A percentile compares a stretch with the other conserved stretches of the same genome.
Evolutionary conservation across 2,113 vertebrate genomes (phyloP).

Genomic region (Sphyrna mokarran): DNA sequence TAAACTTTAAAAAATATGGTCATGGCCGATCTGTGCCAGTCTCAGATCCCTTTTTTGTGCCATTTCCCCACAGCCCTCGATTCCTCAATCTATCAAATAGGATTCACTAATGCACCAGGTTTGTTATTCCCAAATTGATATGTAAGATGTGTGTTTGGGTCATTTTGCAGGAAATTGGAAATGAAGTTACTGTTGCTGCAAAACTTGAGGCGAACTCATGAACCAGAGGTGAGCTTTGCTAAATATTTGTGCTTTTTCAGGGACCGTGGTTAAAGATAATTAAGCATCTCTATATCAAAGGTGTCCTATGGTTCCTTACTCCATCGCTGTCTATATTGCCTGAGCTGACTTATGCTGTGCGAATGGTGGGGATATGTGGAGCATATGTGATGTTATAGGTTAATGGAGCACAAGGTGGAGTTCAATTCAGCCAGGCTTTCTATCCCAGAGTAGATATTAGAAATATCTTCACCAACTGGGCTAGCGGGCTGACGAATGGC

Average conservation of each 20-base stretch:
- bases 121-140: neutral
- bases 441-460: too few relatives aligned
- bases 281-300: neutral
- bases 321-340: neutral
- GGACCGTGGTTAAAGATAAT: neutral
- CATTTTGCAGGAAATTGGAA: conserved; percentile 17
- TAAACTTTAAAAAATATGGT: too few relatives aligned
- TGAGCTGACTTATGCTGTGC: neutral
- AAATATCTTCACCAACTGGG: too few relatives aligned
- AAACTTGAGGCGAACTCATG: conserved; percentile 2
- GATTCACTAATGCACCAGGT: conserved; percentile 2
- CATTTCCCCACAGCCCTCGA: too few relatives aligned
- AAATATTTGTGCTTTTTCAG: neutral
- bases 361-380: neutral
- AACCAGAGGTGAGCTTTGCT: neutral
- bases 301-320: neutral
- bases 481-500: too few relatives aligned
- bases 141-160: conserved; percentile 20
- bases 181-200: neutral
- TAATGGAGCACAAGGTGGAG: too few relatives aligned
- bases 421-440: too few relatives aligned
- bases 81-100: neutral
- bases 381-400: too few relatives aligned
- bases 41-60: too few relatives aligned
- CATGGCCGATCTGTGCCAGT: too few relatives aligned